These are phyloP conservation scores for Neodiprion pinetum DNA, from an alignment of 1,140 invertebrate genomes.

Conservation along the genomic window DNA sequence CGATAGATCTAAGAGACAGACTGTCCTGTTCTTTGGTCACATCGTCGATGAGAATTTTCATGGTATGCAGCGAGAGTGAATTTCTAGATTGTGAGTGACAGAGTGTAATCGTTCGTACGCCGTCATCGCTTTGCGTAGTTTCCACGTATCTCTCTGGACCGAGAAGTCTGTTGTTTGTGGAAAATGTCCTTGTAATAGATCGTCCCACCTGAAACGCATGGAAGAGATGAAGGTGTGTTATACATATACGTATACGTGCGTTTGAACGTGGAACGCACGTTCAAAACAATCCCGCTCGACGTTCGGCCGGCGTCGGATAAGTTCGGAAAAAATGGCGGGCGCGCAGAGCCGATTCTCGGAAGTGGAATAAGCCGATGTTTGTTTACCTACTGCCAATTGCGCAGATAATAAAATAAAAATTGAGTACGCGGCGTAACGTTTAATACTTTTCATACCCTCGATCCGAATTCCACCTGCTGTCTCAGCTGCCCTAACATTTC, in stretches of 20 bases:
- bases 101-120: constrained; percentile 46
- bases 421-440: too few relatives aligned
- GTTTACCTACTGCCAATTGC: too few relatives aligned
- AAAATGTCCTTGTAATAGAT: constrained; percentile 40
- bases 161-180: constrained; percentile 23
- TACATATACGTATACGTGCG: background rate
- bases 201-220: constrained; percentile 39
- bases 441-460: background rate
- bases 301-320: background rate
- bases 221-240: background rate
- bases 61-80: constrained; percentile 77
- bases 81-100: constrained; percentile 62
- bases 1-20: constrained; percentile 72
- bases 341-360: background rate
- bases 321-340: background rate
- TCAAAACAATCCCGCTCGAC: background rate
- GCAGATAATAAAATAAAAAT: too few relatives aligned
- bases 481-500: background rate
- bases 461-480: constrained; percentile 1
- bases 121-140: constrained; percentile 37
- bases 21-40: constrained; percentile 66
- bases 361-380: too few relatives aligned
- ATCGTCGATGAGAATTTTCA: constrained; percentile 67
- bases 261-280: background rate
- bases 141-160: constrained; percentile 42